Conservation (phyloP, 2,113 vertebrate genomes). For the Nothocercus nigrocapillus region DNA sequence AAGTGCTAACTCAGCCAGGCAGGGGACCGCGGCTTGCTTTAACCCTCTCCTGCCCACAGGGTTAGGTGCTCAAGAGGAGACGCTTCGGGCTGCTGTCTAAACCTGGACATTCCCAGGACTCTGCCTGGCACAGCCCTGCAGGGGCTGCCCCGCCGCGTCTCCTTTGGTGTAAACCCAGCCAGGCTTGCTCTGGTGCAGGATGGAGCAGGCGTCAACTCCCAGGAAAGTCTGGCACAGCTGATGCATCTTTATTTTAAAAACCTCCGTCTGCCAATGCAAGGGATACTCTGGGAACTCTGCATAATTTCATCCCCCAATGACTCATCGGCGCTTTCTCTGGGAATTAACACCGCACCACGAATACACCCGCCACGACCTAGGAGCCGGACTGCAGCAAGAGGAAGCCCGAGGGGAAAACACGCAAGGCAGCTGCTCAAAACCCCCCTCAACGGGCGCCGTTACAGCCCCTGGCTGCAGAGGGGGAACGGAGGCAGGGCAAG, state of each 20-base stretch:
- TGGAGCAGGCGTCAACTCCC: not conserved
- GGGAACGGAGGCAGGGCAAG: not conserved
- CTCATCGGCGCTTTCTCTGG: not conserved
- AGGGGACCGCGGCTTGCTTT: not conserved
- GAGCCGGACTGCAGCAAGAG: fast-evolving
- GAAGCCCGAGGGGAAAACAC: not conserved
- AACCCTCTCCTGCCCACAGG: slow-evolving; percentile 31
- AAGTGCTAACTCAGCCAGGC: slow-evolving; percentile 31
- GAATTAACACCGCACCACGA: fast-evolving
- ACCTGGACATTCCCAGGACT: fast-evolving
- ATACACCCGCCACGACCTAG: fast-evolving
- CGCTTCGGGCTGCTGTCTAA: fast-evolving
- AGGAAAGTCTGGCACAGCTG: not conserved
- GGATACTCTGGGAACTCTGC: not conserved
- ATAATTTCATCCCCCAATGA: not conserved
- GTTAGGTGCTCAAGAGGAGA: fast-evolving
- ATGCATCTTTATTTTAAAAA: not conserved
- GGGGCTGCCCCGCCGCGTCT: fast-evolving
- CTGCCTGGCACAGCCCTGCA: not conserved
- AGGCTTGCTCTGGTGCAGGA: not conserved
- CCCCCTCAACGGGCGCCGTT: fast-evolving
- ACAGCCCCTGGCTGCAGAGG: not conserved
- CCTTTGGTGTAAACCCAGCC: fast-evolving
- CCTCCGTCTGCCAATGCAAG: not conserved
- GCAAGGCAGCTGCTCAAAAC: fast-evolving